Base-by-base conservation (phyloP, 2,113 vertebrate species). In the Triplophysa tibetana region DNA sequence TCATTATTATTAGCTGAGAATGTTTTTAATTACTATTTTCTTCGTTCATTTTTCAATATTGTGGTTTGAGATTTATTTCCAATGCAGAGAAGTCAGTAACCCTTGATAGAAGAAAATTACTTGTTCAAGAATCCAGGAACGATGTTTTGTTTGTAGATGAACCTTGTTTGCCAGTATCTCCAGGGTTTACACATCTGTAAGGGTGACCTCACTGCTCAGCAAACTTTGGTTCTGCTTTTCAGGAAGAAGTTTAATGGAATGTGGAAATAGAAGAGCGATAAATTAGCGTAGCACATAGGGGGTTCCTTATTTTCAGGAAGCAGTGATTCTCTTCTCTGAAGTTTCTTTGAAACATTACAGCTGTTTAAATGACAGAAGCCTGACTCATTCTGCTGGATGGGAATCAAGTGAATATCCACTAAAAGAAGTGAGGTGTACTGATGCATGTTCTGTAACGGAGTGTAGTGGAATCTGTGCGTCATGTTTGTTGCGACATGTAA, bases 171-270 rank as follows among this genome's bases (percentile, higher is more conserved):
- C 26, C 41, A 4, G 79, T 29, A 75, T 54, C 56, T 29, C 12
- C 43, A 70, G 5, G 33, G 72, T 72, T 64, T 80, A 63, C 16
- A 65, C 13, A 77, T 69, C 14, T 65, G 65, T 79, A 58, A 76
- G 8, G 21, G 23, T 8, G 10, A n/a, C 66, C 52, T 50, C 24
- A n/a, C 68, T 43, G 33, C 14, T 38, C 12, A 11, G 16, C 54
- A 33, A 73, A 7, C 12, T 54, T 56, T 66, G 66, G 74, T 74
- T 69, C 70, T 79, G 60, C 65, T 72, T 66, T 83, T 80, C 73
- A 77, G 66, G 77, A 76, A 76, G 79, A 38, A 13, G 67, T 33
- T 67, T 8, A 62, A 70, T 19, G 14, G 50, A 11, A 21, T 16
- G 54, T 8, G 41, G 23, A n/a, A 41, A 70, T 50, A 43, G 23